Evolutionary conservation across 2,113 vertebrate genomes (phyloP).

Genomic region (Sylvilagus bachmani): DNA sequence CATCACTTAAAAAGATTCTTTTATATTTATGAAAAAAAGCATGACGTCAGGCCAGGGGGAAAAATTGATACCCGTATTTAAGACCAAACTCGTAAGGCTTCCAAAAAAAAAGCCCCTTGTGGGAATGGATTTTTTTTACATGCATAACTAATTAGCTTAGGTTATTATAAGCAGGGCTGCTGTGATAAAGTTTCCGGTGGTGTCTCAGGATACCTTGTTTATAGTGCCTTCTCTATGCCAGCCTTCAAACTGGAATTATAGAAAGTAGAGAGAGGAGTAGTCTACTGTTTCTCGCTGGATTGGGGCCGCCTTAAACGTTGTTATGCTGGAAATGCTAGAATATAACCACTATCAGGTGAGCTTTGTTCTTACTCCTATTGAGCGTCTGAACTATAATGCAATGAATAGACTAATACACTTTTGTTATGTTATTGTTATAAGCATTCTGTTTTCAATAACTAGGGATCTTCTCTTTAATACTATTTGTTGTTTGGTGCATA

Average conservation of each 20-base stretch:
- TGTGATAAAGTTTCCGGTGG: constrained; percentile 83
- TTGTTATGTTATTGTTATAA: not conserved
- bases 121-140: constrained; percentile 89
- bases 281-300: constrained; percentile 56
- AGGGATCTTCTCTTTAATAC: not conserved
- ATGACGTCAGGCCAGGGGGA: constrained; percentile 95
- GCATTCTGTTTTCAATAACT: not conserved
- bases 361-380: constrained; percentile 64
- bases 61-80: constrained; percentile 93
- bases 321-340: constrained; percentile 99
- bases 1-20: constrained; percentile 93
- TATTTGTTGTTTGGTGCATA: constrained; percentile 45
- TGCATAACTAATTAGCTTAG: constrained; percentile 94
- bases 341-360: constrained; percentile 98
- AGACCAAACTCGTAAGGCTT: constrained; percentile 89
- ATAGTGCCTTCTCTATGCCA: constrained; percentile 80
- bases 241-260: constrained; percentile 75
- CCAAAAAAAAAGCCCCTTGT: constrained; percentile 89
- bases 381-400: constrained; percentile 28
- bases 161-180: constrained; percentile 89
- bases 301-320: constrained; percentile 78
- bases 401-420: not conserved
- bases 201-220: constrained; percentile 84
- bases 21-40: constrained; percentile 92
- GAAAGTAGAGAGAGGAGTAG: constrained; percentile 76